phyloP scores from a whole-genome alignment of 35 echinoderm and acorn worm species.

The Strongylocentrotus purpuratus region DNA sequence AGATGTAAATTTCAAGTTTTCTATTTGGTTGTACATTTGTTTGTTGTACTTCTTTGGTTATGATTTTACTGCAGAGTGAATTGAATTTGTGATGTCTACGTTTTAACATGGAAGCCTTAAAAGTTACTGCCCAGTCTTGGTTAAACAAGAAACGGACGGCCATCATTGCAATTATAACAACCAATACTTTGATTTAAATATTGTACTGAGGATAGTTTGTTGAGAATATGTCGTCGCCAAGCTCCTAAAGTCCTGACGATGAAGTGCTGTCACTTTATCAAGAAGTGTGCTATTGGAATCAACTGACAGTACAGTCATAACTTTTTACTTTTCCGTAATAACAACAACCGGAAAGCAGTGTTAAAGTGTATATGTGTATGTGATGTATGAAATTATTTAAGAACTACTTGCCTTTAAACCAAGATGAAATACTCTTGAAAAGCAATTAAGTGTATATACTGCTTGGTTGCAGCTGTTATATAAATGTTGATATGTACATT shows the following conservation, averaged over 20 bases:
- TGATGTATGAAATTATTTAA: background rate
- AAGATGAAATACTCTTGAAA: slow-evolving; percentile 2
- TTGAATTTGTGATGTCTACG: background rate
- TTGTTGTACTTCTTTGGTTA: background rate
- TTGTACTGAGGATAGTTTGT: no score
- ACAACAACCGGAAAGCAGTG: background rate
- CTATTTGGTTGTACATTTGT: background rate
- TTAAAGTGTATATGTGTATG: background rate
- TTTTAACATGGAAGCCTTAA: background rate
- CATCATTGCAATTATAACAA: no score
- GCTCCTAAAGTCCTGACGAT: no score
- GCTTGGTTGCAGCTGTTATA: background rate
- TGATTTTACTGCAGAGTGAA: background rate
- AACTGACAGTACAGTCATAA: background rate
- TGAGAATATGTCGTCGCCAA: no score
- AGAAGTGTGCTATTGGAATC: no score
- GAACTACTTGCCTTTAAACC: background rate
- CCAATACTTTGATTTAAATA: no score
- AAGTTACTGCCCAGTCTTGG: no score
- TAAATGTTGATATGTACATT: slow-evolving; percentile 14
- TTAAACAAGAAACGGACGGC: no score
- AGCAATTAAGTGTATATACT: background rate
- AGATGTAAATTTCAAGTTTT: background rate
- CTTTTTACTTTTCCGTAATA: background rate
- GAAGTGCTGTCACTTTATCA: no score